Conservation (phyloP, 2,888 invertebrate genomes). For the Prosapia bicincta region DNA sequence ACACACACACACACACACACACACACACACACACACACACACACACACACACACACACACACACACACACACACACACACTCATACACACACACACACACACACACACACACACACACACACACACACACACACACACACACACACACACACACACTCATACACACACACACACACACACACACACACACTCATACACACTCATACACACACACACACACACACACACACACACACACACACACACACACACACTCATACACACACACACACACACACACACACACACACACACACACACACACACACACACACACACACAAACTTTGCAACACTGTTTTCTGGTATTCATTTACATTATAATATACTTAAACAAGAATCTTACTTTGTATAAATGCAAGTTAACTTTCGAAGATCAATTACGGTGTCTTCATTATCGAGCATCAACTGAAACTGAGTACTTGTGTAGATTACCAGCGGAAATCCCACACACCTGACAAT, state of each 20-base stretch:
- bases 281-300: slow-evolving; percentile 5
- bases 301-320: too few species aligned
- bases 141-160: background rate
- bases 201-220: slow-evolving; percentile 1
- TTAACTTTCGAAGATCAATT: too few species aligned
- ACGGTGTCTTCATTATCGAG: too few species aligned
- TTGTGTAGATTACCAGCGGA: too few species aligned
- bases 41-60: background rate
- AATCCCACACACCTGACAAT: too few species aligned
- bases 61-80: slow-evolving; percentile 1
- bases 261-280: slow-evolving; percentile 5
- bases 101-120: slow-evolving; percentile 1
- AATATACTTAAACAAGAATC: too few species aligned
- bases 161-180: background rate
- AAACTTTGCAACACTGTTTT: too few species aligned
- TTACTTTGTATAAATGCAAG: too few species aligned
- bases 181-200: slow-evolving; percentile 1
- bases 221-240: slow-evolving; percentile 5
- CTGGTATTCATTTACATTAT: too few species aligned
- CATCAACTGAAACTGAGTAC: too few species aligned
- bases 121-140: background rate
- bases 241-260: slow-evolving; percentile 1
- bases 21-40: slow-evolving; percentile 5
- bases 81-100: background rate
- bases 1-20: slow-evolving; percentile 5